phyloP scores from a whole-genome alignment of 2,888 invertebrate species.

The Pimpla rufipes region DNA sequence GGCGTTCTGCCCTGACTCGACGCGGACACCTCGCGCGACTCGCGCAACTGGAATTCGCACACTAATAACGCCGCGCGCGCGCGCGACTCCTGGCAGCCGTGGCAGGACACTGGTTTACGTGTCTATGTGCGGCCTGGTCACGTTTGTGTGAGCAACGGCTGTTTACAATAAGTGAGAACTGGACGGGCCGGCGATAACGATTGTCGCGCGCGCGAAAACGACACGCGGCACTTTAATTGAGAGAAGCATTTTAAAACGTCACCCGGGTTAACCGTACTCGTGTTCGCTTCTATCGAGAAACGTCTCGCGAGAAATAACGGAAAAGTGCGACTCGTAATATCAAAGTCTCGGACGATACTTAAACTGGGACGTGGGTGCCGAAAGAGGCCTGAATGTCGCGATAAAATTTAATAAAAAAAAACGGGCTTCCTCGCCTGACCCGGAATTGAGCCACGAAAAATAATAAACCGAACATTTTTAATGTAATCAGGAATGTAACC shows the following conservation, averaged over 20 bases:
- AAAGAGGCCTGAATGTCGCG: too few species aligned
- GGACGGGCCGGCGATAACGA: conserved; percentile 62
- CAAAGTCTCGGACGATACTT: too few species aligned
- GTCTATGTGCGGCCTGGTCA: not conserved
- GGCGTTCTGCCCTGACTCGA: conserved; percentile 65
- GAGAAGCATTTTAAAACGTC: conserved; percentile 46
- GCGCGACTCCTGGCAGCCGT: conserved; percentile 68
- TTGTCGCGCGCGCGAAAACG: conserved; percentile 59
- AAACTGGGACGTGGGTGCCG: too few species aligned
- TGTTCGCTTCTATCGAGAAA: too few species aligned
- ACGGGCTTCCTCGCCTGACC: too few species aligned
- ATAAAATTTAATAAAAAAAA: too few species aligned
- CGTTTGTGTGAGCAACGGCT: conserved; percentile 12
- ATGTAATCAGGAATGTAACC: too few species aligned
- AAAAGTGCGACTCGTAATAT: too few species aligned
- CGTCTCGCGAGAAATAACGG: too few species aligned
- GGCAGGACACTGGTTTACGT: conserved; percentile 16
- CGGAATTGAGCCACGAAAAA: too few species aligned
- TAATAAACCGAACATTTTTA: too few species aligned
- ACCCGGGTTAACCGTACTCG: conserved; percentile 15
- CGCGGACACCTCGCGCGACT: conserved; percentile 78
- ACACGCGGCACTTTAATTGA: conserved; percentile 59
- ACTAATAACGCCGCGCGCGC: conserved; percentile 76
- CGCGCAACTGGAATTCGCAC: conserved; percentile 82
- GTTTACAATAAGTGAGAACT: conserved; percentile 52